Conservation (phyloP, 2,113 vertebrate species). For the Amblyopsis rosae region DNA sequence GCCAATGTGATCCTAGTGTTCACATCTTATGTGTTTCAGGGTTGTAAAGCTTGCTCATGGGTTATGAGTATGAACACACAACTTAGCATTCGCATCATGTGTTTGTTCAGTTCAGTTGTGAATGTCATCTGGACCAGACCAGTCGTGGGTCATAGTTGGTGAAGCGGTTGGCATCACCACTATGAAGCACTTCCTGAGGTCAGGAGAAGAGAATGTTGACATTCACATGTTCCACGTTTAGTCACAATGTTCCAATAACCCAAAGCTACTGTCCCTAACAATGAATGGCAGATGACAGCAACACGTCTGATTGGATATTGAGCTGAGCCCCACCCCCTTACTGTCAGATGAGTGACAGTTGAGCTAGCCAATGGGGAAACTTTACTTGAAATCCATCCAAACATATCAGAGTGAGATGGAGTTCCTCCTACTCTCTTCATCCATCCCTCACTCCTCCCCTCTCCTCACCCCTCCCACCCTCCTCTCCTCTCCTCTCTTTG, state of each 20-base stretch:
- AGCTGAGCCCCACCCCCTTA: slow-evolving; percentile 23
- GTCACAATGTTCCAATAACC: no score
- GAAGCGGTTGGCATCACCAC: no score
- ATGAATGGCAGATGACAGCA: not conserved
- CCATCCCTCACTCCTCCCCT: not conserved
- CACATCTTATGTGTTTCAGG: not conserved
- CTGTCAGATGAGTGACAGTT: slow-evolving; percentile 35
- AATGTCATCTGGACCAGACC: no score
- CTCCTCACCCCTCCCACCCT: not conserved
- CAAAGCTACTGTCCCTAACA: no score
- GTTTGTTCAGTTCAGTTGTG: no score
- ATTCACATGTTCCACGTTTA: no score
- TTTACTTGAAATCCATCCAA: slow-evolving; percentile 66
- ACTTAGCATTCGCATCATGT: no score
- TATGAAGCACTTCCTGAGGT: no score
- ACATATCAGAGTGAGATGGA: slow-evolving; percentile 69
- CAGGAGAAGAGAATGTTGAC: no score
- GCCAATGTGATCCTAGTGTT: not conserved
- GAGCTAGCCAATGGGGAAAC: slow-evolving; percentile 43
- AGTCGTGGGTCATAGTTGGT: no score
- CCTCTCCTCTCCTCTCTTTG: slow-evolving; percentile 39
- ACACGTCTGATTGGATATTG: slow-evolving; percentile 4
- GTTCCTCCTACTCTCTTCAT: slow-evolving; percentile 27
- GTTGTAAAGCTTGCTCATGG: not conserved
- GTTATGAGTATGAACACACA: not conserved